Base-by-base conservation (phyloP, 2,888 invertebrate genomes). In the Diarsia rubi region DNA sequence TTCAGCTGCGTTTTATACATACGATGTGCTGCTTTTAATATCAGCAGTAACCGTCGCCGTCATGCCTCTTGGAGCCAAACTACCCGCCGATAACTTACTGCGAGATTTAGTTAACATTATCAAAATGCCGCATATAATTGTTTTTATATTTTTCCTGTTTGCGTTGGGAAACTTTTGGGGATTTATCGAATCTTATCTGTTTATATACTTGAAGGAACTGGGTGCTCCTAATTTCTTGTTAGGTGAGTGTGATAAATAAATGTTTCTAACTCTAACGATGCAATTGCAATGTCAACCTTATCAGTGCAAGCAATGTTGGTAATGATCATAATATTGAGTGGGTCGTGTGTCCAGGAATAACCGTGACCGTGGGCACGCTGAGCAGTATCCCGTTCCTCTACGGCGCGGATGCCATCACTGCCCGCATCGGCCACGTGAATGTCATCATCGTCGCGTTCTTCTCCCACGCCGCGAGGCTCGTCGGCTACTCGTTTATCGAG, bases 131-230 rank as follows among this genome's bases (percentile, higher is more conserved):
- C 98, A 98, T 88, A 98, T 99, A 63, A 97, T 98, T 52, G 96
- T 98, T 62, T 98, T 99, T 90, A 98, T 99, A 90, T 95, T 98
- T 88, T 98, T 98, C 92, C 96, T 99, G 62, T 98, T 98, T 90
- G 97, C 98, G 45, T 96, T 99, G 87, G 99, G 99, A 77, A 98
- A 98, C 90, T 97, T 98, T 92, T 98, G 98, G 98, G 99, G 99
- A 47, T 98, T 98, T 93, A 98, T 99, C 73, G 99, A 99, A 93
- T 98, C 98, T 69, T 99, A 98, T 92, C 95, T 99, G 49, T 99
- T 98, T 93, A 97, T 98, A 90, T 99, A 98, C 93, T 96, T 99
- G 82, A 98, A 98, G 93, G 98, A 98, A 93, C 96, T 98, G 81
- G 98, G 98, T 27, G 98, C 98, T 68, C 98, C 98, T 0, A 98